These are phyloP conservation scores for Bombus affinis DNA, from an alignment of 1,140 invertebrate genomes.

Conservation along the genomic window DNA sequence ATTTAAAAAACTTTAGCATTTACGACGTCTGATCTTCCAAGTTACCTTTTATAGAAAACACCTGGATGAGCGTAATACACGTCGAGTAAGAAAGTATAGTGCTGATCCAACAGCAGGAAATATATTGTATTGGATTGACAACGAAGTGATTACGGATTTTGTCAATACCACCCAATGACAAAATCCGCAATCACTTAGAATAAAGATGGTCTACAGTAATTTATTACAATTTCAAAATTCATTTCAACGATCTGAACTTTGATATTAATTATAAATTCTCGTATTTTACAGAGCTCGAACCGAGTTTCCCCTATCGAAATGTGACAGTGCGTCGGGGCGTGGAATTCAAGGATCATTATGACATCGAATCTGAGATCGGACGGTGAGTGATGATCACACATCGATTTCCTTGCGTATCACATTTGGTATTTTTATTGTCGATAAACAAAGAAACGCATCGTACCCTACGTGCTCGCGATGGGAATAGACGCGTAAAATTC, in stretches of 20 bases:
- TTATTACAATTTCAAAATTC: neutral
- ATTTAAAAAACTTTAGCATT: neutral
- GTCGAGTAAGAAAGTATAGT: too few relatives aligned
- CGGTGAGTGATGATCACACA: conserved; percentile 83
- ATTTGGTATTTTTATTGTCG: conserved; percentile 20
- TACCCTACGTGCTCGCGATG: neutral
- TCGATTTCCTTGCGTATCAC: neutral
- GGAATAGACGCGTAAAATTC: neutral
- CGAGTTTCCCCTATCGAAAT: conserved; percentile 92
- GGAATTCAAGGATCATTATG: conserved; percentile 91
- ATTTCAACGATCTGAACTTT: neutral
- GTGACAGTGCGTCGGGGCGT: conserved; percentile 89
- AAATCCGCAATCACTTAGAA: too few relatives aligned
- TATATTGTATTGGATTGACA: too few relatives aligned
- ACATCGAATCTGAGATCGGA: conserved; percentile 91
- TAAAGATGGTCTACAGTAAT: neutral
- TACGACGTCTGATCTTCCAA: neutral
- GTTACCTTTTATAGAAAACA: neutral
- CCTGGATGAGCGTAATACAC: neutral
- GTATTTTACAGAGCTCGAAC: conserved; percentile 89
- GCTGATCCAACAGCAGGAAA: neutral
- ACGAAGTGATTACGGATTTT: too few relatives aligned
- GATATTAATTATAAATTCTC: neutral
- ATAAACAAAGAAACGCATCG: neutral
- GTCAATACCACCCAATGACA: too few relatives aligned